Base-by-base conservation (phyloP, 2,888 invertebrate genomes). In the Altica lythri region DNA sequence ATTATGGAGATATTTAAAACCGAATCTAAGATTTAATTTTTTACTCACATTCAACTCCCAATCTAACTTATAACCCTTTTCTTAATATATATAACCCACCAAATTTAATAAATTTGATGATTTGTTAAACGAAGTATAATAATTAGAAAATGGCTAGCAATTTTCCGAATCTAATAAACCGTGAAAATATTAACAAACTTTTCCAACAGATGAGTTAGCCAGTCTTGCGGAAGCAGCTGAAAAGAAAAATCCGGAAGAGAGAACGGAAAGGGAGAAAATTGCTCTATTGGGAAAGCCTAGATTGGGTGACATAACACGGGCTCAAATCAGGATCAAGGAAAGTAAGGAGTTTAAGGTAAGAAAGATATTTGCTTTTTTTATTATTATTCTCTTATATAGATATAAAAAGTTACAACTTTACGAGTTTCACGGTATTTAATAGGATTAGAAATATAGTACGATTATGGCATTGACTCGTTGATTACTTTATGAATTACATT, bases 311-410 rank as follows among this genome's bases (percentile, higher is more conserved):
- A 83, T 89, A 72, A 85, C 84, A 63, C 84, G 90, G 66, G 89
- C 92, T 54, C 89, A 91, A 79, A 85, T 99, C 70, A 85, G 93
- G 72, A 90, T 99, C 73, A 93, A 92, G 72, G 99, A 99, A 78
- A 97, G 95, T 81, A 93, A 94, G 78, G 98, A 99, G 79, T 99
- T 99, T 79, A 98, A 96, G 89, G 96, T 95, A 77, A 79, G 78
- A 60, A 35, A 13, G 27, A 16, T 27, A 19, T 16, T 16, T 35
- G n/a, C n/a, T n/a, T 35, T 35, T 35, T 35, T 35, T 3, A 9
- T 10, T 18, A 10, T 10, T 35, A 16, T 52, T 45, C 1, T 35
- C 29, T 38, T 18, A 10, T 29, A 13, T 10, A 32, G 14, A 42
- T 18, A 14, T 18, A 14, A 16, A 25, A 8, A 12, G 30, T 8